Base-by-base conservation (phyloP, 2,797 vertebrate species). In the Tadarida brasiliensis region DNA sequence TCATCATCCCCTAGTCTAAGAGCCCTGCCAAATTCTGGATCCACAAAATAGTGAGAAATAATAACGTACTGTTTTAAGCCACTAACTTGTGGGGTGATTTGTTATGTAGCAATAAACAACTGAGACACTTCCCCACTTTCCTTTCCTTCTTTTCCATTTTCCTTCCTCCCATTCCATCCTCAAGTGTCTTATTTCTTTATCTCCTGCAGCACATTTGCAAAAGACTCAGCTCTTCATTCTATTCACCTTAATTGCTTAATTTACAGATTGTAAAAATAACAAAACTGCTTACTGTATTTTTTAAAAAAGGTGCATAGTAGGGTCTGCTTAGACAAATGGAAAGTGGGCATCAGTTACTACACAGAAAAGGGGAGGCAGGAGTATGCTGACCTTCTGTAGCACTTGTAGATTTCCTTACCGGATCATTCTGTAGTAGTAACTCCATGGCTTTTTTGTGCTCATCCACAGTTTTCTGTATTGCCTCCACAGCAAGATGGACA, bases 401-500 rank as follows among this genome's bases (percentile, higher is more conserved):
- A 57, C 47, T 49, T 74, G 57, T 33, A 86, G 74, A 30, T 35
- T 83, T 97, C 80, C 98, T 98, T 98, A 99, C 99, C 98, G 98
- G 84, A 68, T 98, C 97, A 51, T 96, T 98, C 95, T 98, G 98
- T 30, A 99, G 98, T 28, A 99, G 98, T 30, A 84, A 94, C 90
- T 98, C 98, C 11, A 99, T 96, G 70, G 98, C 98, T 98, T 99
- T 99, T 98, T 98, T 99, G 98, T 99, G 98, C 83, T 98, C 99
- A 89, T 99, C 99, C 44, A 99, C 97, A 59, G 98, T 98, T 65
- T 99, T 97, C 98, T 99, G 99, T 94, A 99, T 98, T 4, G 99
- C 99, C 96, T 99, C 99, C 96, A 99, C 99, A 93, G 99, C 99
- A 54, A 99, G 99, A 95, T 99, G 99, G 88, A 99, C 99, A 35